Evolutionary conservation across 2,797 vertebrate genomes (phyloP).

Genomic region (Semaprochilodus insignis): DNA sequence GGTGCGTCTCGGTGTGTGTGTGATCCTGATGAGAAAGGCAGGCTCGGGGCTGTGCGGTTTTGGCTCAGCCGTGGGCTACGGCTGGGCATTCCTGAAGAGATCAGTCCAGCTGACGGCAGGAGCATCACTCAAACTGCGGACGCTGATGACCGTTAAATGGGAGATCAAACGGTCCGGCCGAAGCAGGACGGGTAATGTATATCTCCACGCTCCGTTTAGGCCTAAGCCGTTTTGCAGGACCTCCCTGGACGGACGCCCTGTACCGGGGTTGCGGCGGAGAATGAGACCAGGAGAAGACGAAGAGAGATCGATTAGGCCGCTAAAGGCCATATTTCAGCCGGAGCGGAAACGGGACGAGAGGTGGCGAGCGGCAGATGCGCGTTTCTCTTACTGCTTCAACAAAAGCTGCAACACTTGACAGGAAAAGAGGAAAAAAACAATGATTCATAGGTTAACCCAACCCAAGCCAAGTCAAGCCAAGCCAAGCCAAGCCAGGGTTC

Average conservation of each 20-base stretch:
- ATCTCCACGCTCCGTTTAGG: constrained; percentile 49
- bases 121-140: constrained; percentile 43
- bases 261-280: not conserved
- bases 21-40: constrained; percentile 72
- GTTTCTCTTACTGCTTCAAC: constrained; percentile 24
- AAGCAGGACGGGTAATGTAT: constrained; percentile 34
- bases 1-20: constrained; percentile 30
- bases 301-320: constrained; percentile 48
- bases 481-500: constrained; percentile 43
- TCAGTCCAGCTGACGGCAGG: constrained; percentile 28
- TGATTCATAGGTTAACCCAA: constrained; percentile 60
- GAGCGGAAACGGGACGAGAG: constrained; percentile 34
- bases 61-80: not conserved
- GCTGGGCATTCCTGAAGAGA: constrained; percentile 13
- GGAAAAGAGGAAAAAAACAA: constrained; percentile 10
- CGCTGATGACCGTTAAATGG: constrained; percentile 32
- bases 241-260: not conserved
- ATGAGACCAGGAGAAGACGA: constrained; percentile 20
- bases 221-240: constrained; percentile 58
- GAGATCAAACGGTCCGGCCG: constrained; percentile 37
- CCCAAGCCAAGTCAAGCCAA: constrained; percentile 39
- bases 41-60: constrained; percentile 52
- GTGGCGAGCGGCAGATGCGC: constrained; percentile 6
- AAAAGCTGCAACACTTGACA: constrained; percentile 34
- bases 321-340: constrained; percentile 40